phyloP scores from a whole-genome alignment of 2,113 vertebrate species.

The Sorex fumeus region DNA sequence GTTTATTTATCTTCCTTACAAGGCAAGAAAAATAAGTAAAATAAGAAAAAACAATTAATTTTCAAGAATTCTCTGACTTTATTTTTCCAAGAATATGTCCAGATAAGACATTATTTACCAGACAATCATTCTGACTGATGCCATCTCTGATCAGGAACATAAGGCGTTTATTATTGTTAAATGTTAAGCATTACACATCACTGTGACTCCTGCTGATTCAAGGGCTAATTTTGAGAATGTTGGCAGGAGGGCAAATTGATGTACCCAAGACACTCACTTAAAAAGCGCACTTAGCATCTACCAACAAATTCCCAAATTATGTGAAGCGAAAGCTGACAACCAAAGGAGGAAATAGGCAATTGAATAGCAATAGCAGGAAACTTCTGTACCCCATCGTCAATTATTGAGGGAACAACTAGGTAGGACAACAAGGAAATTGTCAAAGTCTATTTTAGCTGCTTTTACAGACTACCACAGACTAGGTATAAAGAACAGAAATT shows the following conservation, averaged over 20 bases:
- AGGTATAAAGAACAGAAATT: slow-evolving; percentile 44
- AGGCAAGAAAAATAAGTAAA: slow-evolving; percentile 41
- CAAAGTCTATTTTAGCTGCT: not conserved
- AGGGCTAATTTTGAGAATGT: slow-evolving; percentile 64
- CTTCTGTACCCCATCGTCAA: slow-evolving; percentile 35
- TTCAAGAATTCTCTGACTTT: slow-evolving; percentile 66
- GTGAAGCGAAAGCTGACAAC: slow-evolving; percentile 50
- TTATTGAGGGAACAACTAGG: slow-evolving; percentile 44
- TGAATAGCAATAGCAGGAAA: slow-evolving; percentile 37
- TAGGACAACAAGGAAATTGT: slow-evolving; percentile 24
- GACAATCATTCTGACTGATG: slow-evolving; percentile 69
- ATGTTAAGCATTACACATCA: slow-evolving; percentile 68
- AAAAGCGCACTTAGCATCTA: slow-evolving; percentile 57
- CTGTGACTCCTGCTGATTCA: slow-evolving; percentile 36
- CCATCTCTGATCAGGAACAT: slow-evolving; percentile 74
- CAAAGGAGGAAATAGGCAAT: slow-evolving; percentile 43
- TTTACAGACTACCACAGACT: not conserved
- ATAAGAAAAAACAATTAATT: slow-evolving; percentile 48
- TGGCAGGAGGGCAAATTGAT: slow-evolving; percentile 60
- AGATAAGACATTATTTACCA: slow-evolving; percentile 78
- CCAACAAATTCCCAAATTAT: slow-evolving; percentile 40
- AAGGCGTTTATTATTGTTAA: slow-evolving; percentile 74
- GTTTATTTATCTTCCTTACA: slow-evolving; percentile 35
- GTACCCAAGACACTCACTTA: slow-evolving; percentile 16
- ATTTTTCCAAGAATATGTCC: slow-evolving; percentile 65